These are phyloP conservation scores for Hemicentrotus pulcherrimus DNA, from an alignment of 35 echinoderm and acorn worm genomes.

Conservation along the genomic window DNA sequence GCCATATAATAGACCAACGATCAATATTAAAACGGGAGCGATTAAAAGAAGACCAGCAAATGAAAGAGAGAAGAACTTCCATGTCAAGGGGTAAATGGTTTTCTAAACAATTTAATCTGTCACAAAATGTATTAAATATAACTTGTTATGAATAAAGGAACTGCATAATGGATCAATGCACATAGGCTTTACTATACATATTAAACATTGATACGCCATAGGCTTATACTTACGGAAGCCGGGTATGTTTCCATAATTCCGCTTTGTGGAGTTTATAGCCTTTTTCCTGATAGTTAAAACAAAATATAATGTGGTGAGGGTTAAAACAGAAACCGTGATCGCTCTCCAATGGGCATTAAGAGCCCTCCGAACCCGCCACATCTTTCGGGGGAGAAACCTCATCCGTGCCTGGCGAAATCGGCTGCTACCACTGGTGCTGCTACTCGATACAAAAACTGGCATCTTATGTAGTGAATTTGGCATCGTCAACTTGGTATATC, in stretches of 20 bases:
- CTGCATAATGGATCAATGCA: too few species aligned
- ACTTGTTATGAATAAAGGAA: too few species aligned
- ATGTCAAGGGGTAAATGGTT: too few species aligned
- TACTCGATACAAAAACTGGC: background rate
- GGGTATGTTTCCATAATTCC: background rate
- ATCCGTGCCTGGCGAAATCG: background rate
- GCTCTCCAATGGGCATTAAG: background rate
- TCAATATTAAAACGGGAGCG: too few species aligned
- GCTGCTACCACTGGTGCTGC: background rate
- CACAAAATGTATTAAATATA: too few species aligned
- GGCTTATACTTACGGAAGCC: background rate
- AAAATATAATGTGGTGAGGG: background rate
- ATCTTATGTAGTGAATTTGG: background rate
- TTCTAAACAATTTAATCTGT: too few species aligned
- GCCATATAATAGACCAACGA: too few species aligned
- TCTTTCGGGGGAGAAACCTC: background rate
- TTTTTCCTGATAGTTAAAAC: constrained; percentile 8
- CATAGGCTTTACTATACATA: too few species aligned
- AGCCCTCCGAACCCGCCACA: background rate
- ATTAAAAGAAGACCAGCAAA: too few species aligned
- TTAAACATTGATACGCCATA: too few species aligned
- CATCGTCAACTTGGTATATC: background rate
- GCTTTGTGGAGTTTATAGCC: background rate
- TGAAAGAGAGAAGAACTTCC: too few species aligned
- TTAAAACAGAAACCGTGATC: background rate